These are phyloP conservation scores for Tokudaia tokunoshimensis DNA, from an alignment of 2,797 vertebrate genomes.

Conservation along the genomic window DNA sequence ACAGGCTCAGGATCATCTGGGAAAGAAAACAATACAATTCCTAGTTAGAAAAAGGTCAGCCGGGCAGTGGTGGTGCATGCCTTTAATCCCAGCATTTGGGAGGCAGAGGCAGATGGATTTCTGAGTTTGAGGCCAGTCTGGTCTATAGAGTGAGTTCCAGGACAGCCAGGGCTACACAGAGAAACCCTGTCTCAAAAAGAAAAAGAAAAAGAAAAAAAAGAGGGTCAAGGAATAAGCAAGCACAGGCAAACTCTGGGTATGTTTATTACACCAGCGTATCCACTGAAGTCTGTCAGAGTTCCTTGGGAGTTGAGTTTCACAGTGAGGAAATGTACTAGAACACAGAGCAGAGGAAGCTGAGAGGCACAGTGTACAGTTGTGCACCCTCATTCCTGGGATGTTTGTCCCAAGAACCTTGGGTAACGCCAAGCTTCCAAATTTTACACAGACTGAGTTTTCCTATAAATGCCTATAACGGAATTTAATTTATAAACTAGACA, in stretches of 20 bases:
- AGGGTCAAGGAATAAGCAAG: not conserved
- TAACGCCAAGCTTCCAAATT: not conserved
- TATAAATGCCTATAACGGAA: not conserved
- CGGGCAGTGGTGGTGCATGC: too few relatives aligned
- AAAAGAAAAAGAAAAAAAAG: not conserved
- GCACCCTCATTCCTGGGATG: too few relatives aligned
- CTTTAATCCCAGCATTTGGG: too few relatives aligned
- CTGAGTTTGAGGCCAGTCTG: too few relatives aligned
- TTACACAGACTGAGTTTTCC: not conserved
- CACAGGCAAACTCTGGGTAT: not conserved
- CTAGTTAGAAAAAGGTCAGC: not conserved
- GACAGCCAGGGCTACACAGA: too few relatives aligned
- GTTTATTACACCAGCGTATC: not conserved
- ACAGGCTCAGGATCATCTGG: not conserved
- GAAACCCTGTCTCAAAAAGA: too few relatives aligned
- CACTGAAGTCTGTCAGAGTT: not conserved
- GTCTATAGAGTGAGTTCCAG: too few relatives aligned
- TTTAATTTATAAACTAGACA: not conserved
- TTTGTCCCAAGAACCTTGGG: not conserved
- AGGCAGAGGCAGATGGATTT: too few relatives aligned
- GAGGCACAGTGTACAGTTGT: not conserved
- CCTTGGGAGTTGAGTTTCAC: not conserved
- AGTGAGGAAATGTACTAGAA: not conserved
- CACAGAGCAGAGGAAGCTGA: not conserved
- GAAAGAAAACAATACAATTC: not conserved